A percentile compares a stretch with the other conserved stretches of the same genome.
These are phyloP conservation scores for Pachliopta kotzebuea DNA, from an alignment of 2,888 invertebrate species.

Conservation along the genomic window DNA sequence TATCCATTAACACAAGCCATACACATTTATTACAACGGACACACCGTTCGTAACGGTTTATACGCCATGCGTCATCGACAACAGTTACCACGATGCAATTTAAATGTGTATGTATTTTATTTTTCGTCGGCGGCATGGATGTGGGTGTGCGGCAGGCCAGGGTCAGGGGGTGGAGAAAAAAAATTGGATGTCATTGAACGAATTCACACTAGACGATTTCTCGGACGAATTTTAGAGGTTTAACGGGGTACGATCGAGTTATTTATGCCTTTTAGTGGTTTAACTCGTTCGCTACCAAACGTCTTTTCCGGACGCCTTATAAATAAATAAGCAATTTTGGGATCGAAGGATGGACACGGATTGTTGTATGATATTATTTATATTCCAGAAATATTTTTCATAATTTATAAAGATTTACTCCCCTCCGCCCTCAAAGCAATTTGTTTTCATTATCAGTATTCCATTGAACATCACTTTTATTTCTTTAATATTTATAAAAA, in stretches of 20 bases:
- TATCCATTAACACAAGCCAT: slow-evolving; percentile 55
- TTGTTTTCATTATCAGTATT: no score
- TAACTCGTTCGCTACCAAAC: no score
- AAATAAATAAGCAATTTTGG: no score
- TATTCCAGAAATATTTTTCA: no score
- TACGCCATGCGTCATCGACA: slow-evolving; percentile 76
- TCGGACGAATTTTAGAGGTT: slow-evolving; percentile 62
- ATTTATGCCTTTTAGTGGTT: slow-evolving; percentile 37
- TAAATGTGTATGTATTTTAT: slow-evolving; percentile 64
- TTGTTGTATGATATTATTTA: no score
- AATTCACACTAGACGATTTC: slow-evolving; percentile 59
- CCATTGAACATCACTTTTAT: no score
- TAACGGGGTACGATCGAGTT: slow-evolving; percentile 46
- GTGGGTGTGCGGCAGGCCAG: slow-evolving; percentile 76
- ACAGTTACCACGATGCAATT: slow-evolving; percentile 73
- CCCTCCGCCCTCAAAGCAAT: no score
- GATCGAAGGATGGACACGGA: no score
- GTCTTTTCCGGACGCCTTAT: no score
- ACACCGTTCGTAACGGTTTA: slow-evolving; percentile 43
- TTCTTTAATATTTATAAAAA: no score
- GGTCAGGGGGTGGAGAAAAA: slow-evolving; percentile 70
- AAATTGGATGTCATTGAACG: slow-evolving; percentile 79
- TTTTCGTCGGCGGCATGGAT: slow-evolving; percentile 73
- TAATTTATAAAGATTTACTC: no score
- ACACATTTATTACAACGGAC: slow-evolving; percentile 69